phyloP scores from a whole-genome alignment of 1,140 invertebrate species.

The Bemisia tabaci region DNA sequence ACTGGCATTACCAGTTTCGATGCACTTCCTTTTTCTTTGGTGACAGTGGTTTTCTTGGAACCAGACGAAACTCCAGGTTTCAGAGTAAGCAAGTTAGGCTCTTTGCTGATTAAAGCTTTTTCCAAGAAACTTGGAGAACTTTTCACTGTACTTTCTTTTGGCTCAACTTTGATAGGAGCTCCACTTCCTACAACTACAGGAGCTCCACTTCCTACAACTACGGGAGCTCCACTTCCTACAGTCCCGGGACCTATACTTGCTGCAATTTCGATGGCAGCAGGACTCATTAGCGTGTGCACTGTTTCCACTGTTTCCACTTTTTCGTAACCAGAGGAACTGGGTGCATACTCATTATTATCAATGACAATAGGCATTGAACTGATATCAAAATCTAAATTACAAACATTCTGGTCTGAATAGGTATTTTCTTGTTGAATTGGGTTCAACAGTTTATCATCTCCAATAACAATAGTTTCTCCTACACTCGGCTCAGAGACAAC shows the following conservation, averaged over 20 bases:
- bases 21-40: background rate
- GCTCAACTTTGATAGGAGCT: background rate
- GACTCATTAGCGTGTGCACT: too few species aligned
- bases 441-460: too few species aligned
- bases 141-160: background rate
- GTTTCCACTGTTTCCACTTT: background rate
- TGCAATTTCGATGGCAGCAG: too few species aligned
- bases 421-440: too few species aligned
- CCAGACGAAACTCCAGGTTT: too few species aligned
- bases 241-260: background rate
- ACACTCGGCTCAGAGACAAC: background rate
- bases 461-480: background rate
- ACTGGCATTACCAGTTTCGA: background rate
- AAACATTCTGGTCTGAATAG: slow-evolving; percentile 27
- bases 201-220: too few species aligned
- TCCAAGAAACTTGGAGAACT: background rate
- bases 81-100: background rate
- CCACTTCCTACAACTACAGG: too few species aligned
- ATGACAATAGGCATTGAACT: slow-evolving; percentile 57
- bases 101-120: background rate
- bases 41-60: background rate
- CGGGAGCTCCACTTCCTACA: background rate
- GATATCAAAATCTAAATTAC: slow-evolving; percentile 51
- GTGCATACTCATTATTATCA: slow-evolving; percentile 23
- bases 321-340: background rate